Base-by-base conservation (phyloP, 2,113 vertebrate species). In the Serilophus lunatus region DNA sequence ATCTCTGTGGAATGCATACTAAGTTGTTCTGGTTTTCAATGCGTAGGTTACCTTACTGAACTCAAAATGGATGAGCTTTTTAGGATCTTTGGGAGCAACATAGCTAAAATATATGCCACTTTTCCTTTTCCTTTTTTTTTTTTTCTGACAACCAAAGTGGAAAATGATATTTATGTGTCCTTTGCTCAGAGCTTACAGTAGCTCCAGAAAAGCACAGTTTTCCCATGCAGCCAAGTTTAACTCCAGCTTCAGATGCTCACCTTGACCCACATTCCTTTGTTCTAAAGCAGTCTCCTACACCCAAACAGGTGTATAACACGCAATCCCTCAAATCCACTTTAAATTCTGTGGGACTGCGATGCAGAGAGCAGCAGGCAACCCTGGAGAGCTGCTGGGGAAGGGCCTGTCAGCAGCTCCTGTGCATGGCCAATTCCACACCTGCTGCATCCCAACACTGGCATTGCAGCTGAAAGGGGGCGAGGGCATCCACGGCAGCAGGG, bases 11-110 rank as follows among this genome's bases (percentile, higher is more conserved):
- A 54, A 90, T 29, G 38, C 42, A 50, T 12, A 69, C 28, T 9
- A 89, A 88, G 24, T 50, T 77, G 23, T 57, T 85, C 53, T 63
- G 45, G 8, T 56, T 92, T 90, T 59, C 92, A 70, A 79, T 57
- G 36, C 1, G 0, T 33, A 79, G 66, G 54, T 80, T 92, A 90
- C 68, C 49, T 92, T 35, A 80, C 50, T 85, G 75, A 88, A 72
- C 79, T 76, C 54, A 69, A 82, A 87, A 72, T 10, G 19, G 28
- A 93, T 19, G 31, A 68, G 82, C 20, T 70, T 80, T 92, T 61
- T 25, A 90, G 63, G 31, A 76, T n/a, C 22, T 57, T 35, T 35
- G 28, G 63, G 77, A 85, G 50, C 45, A 80, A 61, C 66, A 82
- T 11, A 45, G 71, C 28, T 86, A 65, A 71, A 84, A 79, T 69